Evolutionary conservation across 2,888 invertebrate species (phyloP).

Genomic region (Athripsodes cinereus): DNA sequence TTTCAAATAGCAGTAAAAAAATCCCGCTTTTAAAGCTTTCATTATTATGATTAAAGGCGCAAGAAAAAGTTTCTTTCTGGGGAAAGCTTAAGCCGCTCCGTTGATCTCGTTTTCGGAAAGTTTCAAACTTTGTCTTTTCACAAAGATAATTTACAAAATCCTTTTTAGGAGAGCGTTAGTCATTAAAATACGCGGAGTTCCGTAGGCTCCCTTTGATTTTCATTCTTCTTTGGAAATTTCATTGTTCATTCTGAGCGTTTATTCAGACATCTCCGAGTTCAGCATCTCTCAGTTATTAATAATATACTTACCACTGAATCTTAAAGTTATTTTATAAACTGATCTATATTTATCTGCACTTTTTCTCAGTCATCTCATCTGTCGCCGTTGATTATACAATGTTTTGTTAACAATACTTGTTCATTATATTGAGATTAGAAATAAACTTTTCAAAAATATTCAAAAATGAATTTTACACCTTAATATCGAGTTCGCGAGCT

Average conservation of each 20-base stretch:
- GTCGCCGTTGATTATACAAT: too few relatives aligned
- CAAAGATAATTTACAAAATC: constrained; percentile 22
- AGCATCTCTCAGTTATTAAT: too few relatives aligned
- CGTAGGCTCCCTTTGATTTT: background rate
- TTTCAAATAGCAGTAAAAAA: background rate
- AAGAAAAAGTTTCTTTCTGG: constrained; percentile 17
- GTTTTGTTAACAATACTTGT: too few relatives aligned
- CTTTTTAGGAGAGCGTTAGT: constrained; percentile 14
- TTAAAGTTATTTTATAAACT: too few relatives aligned
- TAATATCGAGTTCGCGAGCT: too few relatives aligned
- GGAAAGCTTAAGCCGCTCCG: constrained; percentile 25
- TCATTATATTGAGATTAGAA: too few relatives aligned
- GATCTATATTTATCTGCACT: too few relatives aligned
- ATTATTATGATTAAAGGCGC: constrained; percentile 20
- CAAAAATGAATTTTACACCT: too few relatives aligned
- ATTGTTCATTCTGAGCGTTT: background rate
- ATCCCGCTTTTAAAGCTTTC: constrained; percentile 5
- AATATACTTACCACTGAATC: too few relatives aligned
- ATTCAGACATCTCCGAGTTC: too few relatives aligned
- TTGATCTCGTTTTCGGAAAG: constrained; percentile 20
- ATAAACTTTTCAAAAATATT: too few relatives aligned
- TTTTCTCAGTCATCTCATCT: too few relatives aligned
- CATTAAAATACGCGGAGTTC: constrained; percentile 4
- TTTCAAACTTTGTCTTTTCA: constrained; percentile 19
- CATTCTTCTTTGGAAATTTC: background rate